Percentiles rank a stretch among this genome's conserved stretches.
Evolutionary conservation across 1,140 invertebrate genomes (phyloP).

Genomic region (Drosophila punjabiensis): DNA sequence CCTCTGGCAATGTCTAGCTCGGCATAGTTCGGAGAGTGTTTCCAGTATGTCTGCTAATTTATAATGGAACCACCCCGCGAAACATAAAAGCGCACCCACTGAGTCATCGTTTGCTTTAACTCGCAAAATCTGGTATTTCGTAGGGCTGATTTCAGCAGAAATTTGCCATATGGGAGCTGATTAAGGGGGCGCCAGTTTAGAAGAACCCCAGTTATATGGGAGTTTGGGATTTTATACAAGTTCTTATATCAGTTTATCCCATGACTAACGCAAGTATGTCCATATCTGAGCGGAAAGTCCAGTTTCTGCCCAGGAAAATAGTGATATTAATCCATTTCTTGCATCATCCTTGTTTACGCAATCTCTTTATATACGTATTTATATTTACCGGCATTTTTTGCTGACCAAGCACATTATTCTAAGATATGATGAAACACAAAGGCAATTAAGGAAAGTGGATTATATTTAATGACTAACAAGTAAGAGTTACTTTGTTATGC

Average conservation of each 20-base stretch:
- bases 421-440: background rate
- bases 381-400: constrained; percentile 8
- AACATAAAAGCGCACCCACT: constrained; percentile 14
- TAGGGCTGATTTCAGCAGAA: constrained; percentile 8
- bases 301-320: constrained; percentile 6
- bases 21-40: constrained; percentile 8
- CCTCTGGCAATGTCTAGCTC: constrained; percentile 11
- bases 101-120: constrained; percentile 22
- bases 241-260: background rate
- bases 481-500: background rate
- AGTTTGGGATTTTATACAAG: constrained; percentile 1
- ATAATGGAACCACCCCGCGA: constrained; percentile 7
- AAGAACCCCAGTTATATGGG: background rate
- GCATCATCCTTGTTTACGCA: constrained; percentile 2
- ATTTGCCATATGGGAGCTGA: background rate
- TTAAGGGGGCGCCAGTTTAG: background rate
- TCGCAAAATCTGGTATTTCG: constrained; percentile 8
- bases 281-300: background rate
- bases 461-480: background rate
- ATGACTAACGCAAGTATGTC: constrained; percentile 15
- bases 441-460: background rate
- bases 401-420: background rate
- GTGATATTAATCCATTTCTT: background rate
- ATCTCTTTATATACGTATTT: background rate
- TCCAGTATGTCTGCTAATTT: constrained; percentile 23